phyloP scores from a whole-genome alignment of 2,113 vertebrate genomes.

The Sterrhoptilus dennistouni region DNA sequence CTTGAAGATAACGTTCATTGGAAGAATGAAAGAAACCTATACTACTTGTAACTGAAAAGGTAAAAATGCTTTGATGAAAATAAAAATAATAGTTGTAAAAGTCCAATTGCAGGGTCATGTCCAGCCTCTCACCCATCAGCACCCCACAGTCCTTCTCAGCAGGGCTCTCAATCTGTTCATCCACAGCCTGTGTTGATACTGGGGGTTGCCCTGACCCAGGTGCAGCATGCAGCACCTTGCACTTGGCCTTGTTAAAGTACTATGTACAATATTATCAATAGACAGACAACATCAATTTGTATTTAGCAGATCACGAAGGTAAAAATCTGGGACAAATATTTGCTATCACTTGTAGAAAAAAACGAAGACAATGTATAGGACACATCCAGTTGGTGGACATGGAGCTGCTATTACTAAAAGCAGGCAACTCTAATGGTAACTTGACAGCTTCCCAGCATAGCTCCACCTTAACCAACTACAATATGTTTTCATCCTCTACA shows the following conservation, averaged over 20 bases:
- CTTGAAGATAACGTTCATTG: neutral
- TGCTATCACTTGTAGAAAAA: neutral
- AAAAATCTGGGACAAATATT: neutral
- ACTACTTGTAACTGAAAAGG: neutral
- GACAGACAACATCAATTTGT: neutral
- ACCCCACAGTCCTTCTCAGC: neutral
- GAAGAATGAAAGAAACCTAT: neutral
- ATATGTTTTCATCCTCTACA: neutral
- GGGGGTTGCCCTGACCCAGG: accelerated
- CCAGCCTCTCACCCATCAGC: neutral
- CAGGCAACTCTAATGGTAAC: neutral
- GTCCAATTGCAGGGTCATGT: neutral
- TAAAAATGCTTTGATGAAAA: neutral
- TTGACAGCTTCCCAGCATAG: neutral
- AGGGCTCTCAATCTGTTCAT: neutral
- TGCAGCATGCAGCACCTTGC: neutral
- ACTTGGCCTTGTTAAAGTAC: neutral
- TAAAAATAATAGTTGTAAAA: neutral
- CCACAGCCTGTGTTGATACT: neutral
- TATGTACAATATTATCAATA: neutral
- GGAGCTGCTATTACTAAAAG: neutral
- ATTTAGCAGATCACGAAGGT: neutral
- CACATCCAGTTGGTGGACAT: neutral
- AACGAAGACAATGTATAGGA: neutral
- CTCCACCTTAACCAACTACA: neutral